Base-by-base conservation (phyloP, 2,113 vertebrate species). In the Cnemophilus loriae region DNA sequence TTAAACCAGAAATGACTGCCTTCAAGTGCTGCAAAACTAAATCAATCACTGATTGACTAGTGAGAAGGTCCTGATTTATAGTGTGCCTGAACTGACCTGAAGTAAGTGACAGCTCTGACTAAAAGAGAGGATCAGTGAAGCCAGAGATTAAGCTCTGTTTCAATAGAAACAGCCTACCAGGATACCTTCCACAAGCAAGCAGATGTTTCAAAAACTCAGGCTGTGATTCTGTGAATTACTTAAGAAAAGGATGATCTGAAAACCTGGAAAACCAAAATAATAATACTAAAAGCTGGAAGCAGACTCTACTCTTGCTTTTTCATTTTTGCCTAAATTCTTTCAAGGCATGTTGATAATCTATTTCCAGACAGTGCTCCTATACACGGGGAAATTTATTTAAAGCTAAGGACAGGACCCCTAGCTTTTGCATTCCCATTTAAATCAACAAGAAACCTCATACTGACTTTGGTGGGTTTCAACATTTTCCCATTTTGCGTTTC, bases 101-200 rank as follows among this genome's bases (percentile, higher is more conserved):
- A 96, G 82, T 70, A 96, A 96, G 84, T 95, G 97, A 96, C 88
- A 97, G 83, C 77, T 79, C 92, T 90, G 83, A 82, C 70, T 80
- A 68, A 60, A 82, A 87, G 35, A 92, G 53, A 92, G 91, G 80
- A 95, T 93, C 95, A 94, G 63, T 26, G 91, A 83, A 97, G 87
- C 42, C 92, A 77, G 96, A 97, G 96, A 96, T 96, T 82, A 98
- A 97, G 83, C 79, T 47, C 47, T 49, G 52, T 85, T 97, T 80
- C 61, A 69, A 81, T 2, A 90, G 82, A 86, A 89, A 39, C 39
- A 94, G 68, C 60, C 70, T 49, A 82, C 41, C 49, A 60, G 35
- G 41, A 82, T 69, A 70, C 41, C 69, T 93, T 77, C 73, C 78
- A 95, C 82, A 65, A 94, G 75, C 1, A 3, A 93, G 67, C 4